Conservation (phyloP, 2,113 vertebrate genomes). For the Tichodroma muraria region DNA sequence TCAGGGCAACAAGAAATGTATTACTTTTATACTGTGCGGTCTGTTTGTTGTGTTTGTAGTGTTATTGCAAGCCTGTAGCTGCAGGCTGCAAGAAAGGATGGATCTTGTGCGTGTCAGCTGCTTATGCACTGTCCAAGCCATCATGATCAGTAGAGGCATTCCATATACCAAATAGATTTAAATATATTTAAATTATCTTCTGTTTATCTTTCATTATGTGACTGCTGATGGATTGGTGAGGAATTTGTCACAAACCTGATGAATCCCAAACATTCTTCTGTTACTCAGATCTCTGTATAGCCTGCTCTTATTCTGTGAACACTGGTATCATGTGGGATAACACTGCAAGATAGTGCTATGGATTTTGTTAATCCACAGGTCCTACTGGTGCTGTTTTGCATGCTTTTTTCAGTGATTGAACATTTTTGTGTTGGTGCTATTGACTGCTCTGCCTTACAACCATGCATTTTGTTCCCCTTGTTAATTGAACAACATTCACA, state of each 20-base stretch:
- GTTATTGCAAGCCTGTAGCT: not conserved
- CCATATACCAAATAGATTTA: not conserved
- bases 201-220: not conserved
- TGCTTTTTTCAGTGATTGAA: not conserved
- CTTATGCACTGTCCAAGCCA: not conserved
- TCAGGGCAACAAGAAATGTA: not conserved
- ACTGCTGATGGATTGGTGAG: not conserved
- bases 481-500: not conserved
- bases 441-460: not conserved
- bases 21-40: not conserved
- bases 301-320: not conserved
- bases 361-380: not conserved
- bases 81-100: not conserved
- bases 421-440: not conserved
- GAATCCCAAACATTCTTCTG: not conserved
- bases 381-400: not conserved
- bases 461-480: not conserved
- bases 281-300: not conserved
- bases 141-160: not conserved
- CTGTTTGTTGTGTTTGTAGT: not conserved
- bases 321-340: not conserved
- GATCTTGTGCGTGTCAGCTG: not conserved
- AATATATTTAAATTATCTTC: not conserved
- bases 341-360: not conserved
- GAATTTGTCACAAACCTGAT: not conserved